phyloP scores from a whole-genome alignment of 2,888 invertebrate genomes.

The Adineta ricciae region DNA sequence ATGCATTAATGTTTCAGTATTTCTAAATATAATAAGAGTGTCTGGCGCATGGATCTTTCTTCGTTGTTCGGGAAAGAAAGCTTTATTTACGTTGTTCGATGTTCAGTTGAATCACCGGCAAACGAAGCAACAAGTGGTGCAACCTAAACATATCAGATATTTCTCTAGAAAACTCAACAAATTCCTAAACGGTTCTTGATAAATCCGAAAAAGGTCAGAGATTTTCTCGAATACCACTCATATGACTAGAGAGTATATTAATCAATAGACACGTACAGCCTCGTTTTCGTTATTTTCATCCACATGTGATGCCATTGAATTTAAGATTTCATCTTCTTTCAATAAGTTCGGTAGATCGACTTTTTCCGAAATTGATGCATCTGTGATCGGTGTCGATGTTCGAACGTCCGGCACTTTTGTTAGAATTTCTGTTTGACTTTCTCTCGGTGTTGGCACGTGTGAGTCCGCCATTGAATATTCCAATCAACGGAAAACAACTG shows the following conservation, averaged over 20 bases:
- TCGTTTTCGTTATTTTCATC: constrained; percentile 10
- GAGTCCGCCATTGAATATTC: neutral
- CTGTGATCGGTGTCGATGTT: neutral
- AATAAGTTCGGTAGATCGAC: neutral
- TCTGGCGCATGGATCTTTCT: neutral
- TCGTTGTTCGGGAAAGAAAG: neutral
- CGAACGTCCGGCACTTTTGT: neutral
- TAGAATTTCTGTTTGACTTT: neutral
- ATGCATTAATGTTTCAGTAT: constrained; percentile 6
- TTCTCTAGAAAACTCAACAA: no score
- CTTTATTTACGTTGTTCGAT: constrained; percentile 3
- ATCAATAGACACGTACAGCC: neutral
- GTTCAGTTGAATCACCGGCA: neutral
- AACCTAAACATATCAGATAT: neutral
- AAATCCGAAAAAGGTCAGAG: no score
- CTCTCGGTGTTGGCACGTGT: neutral
- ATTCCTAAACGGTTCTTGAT: no score
- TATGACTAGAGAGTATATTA: no score
- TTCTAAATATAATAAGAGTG: neutral
- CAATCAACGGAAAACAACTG: neutral
- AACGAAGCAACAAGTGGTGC: neutral
- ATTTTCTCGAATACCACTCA: no score
- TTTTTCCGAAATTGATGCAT: neutral
- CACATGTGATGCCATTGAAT: neutral
- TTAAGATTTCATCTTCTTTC: neutral